Base-by-base conservation (phyloP, 2,888 invertebrate genomes). In the Laspeyria flexula region DNA sequence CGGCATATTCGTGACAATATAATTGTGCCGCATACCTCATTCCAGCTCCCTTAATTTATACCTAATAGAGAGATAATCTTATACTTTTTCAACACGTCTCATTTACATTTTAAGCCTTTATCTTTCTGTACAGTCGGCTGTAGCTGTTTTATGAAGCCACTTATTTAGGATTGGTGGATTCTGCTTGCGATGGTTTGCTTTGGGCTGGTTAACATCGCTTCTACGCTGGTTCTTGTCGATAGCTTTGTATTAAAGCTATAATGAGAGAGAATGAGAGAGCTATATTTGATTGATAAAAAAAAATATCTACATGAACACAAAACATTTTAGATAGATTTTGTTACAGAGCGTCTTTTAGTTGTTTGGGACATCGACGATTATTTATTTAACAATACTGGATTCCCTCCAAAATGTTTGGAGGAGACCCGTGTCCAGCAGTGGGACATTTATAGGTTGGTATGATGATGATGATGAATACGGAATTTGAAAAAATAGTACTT, bases 21-120 rank as follows among this genome's bases (percentile, higher is more conserved):
- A 91, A 91, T 91, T 91, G 89, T 88, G 81, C 82, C 79, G 86
- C 86, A 86, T 85, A 81, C 85, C 84, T 85, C 86, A 87, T 85
- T 85, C 84, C 79, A 54, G 72, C 75, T 76, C 76, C 86, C 85
- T 89, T 88, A 88, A 90, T 90, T 90, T 90, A 90, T 88, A 89
- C 90, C 87, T 90, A 90, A 90, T 90, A 87, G 88, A 79, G 78
- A 89, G 89, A 90, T 90, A 84, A 90, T 90, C 89, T 85, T 77
- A 79, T 79, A 83, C 84, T 88, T 88, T 88, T 77, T 71, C 85
- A 77, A 77, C 84, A 83, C 83, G 87, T 87, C 90, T 89, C 90
- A 90, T 90, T 90, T 90, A 83, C 89, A 90, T 90, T 88, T 82
- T 81, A 78, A 83, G 71, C 81, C 75, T 77, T 88, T 86, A 88